Conservation (phyloP, 2,888 invertebrate species). For the Drosophila neutralis region DNA sequence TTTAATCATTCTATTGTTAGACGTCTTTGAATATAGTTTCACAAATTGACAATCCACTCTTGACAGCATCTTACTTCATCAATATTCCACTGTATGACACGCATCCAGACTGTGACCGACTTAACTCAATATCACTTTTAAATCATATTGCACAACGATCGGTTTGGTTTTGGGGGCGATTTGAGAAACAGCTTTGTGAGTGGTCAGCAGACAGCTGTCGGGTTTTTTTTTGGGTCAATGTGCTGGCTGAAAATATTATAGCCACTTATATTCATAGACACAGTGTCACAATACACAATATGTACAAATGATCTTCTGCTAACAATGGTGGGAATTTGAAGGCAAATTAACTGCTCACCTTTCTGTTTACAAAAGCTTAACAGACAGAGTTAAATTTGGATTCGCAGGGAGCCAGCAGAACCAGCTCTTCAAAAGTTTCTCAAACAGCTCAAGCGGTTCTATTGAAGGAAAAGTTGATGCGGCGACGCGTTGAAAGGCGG, state of each 20-base stretch:
- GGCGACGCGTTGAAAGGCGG: conserved; percentile 24
- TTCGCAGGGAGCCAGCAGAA: neutral
- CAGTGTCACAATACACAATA: conserved; percentile 29
- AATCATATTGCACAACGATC: conserved; percentile 47
- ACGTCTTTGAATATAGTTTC: neutral
- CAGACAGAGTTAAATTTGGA: conserved; percentile 12
- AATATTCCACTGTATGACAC: conserved; percentile 4
- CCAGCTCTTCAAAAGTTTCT: conserved; percentile 43
- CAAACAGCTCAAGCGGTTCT: conserved; percentile 37
- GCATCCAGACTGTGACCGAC: conserved; percentile 37
- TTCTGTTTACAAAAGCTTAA: conserved; percentile 62
- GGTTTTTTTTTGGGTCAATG: conserved; percentile 45
- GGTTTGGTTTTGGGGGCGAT: conserved; percentile 4
- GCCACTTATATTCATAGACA: conserved; percentile 14
- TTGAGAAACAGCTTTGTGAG: conserved; percentile 40
- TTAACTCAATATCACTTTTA: conserved; percentile 31
- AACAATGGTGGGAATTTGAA: conserved; percentile 73
- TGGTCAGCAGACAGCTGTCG: conserved; percentile 43
- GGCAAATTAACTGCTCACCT: conserved; percentile 58
- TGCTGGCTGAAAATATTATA: conserved; percentile 17
- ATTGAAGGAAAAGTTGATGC: conserved; percentile 44
- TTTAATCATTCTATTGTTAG: neutral
- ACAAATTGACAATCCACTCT: neutral
- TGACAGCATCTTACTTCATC: conserved; percentile 24
- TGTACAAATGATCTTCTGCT: conserved; percentile 38